A percentile compares a stretch with the other conserved stretches of the same genome.
Evolutionary conservation across 2,888 invertebrate genomes (phyloP).

Genomic region (Tethea ocularis): DNA sequence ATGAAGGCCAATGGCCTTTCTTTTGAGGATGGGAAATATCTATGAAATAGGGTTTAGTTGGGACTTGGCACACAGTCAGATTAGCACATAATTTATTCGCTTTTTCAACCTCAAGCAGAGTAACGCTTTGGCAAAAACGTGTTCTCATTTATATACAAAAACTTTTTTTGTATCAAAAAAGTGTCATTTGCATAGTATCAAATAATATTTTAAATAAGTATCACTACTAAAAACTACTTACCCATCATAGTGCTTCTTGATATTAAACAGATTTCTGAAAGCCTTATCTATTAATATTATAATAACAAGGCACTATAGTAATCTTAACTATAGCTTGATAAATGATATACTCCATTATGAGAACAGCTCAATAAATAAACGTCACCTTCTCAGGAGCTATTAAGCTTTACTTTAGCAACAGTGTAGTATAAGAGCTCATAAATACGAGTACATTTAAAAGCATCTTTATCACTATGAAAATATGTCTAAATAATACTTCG

Average conservation of each 20-base stretch:
- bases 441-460: constrained; percentile 21
- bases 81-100: background rate
- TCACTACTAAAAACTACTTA: background rate
- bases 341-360: constrained; percentile 18
- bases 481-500: background rate
- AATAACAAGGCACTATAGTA: background rate
- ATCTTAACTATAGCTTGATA: constrained; percentile 18
- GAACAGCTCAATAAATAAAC: constrained; percentile 27
- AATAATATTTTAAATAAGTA: background rate
- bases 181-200: background rate
- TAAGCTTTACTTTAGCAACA: constrained; percentile 18
- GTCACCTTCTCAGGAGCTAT: constrained; percentile 23
- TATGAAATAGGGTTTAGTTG: background rate
- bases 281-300: background rate
- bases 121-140: background rate
- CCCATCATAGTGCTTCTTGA: background rate
- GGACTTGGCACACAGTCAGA: background rate
- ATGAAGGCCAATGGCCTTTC: constrained; percentile 3
- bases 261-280: background rate
- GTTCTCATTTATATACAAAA: background rate
- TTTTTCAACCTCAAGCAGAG: background rate
- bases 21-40: background rate
- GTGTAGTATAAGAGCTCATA: constrained; percentile 11
- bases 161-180: background rate
- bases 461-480: constrained; percentile 1